phyloP scores from a whole-genome alignment of 2,797 vertebrate species.

The Labeo calbasu region DNA sequence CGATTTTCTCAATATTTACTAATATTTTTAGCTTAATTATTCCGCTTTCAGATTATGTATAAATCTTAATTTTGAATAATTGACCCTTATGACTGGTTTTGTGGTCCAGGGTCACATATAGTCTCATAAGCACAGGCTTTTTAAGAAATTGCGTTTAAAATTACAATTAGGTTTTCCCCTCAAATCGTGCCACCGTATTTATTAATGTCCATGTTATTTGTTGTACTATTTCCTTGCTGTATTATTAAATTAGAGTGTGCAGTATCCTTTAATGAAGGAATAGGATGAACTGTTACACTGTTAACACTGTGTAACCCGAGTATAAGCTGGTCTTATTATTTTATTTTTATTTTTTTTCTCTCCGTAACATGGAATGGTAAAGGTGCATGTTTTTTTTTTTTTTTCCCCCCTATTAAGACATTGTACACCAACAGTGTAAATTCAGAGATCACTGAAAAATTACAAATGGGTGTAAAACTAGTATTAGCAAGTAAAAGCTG shows the following conservation, averaged over 20 bases:
- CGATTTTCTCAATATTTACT: too few relatives aligned
- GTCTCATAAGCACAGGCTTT: not conserved
- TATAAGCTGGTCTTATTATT: conserved; percentile 66
- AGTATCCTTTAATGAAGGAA: conserved; percentile 50
- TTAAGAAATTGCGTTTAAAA: not conserved
- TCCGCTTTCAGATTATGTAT: too few relatives aligned
- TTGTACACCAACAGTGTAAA: not conserved
- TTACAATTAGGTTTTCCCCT: not conserved
- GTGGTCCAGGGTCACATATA: not conserved
- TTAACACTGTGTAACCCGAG: conserved; percentile 47
- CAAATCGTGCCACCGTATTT: not conserved
- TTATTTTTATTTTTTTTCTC: not conserved
- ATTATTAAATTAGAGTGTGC: conserved; percentile 23
- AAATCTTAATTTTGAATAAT: too few relatives aligned
- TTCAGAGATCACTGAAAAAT: conserved; percentile 3
- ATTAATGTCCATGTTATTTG: conserved; percentile 3
- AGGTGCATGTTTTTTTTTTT: not conserved
- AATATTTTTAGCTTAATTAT: too few relatives aligned
- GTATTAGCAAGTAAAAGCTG: not conserved
- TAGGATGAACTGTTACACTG: conserved; percentile 38
- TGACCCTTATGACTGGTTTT: too few relatives aligned
- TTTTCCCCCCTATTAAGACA: not conserved
- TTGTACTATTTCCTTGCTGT: conserved; percentile 28
- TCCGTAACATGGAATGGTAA: not conserved
- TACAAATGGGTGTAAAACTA: not conserved